Percentiles rank a stretch among this genome's conserved stretches.
Conservation (phyloP, 2,113 vertebrate genomes). For the Plotosus lineatus region DNA sequence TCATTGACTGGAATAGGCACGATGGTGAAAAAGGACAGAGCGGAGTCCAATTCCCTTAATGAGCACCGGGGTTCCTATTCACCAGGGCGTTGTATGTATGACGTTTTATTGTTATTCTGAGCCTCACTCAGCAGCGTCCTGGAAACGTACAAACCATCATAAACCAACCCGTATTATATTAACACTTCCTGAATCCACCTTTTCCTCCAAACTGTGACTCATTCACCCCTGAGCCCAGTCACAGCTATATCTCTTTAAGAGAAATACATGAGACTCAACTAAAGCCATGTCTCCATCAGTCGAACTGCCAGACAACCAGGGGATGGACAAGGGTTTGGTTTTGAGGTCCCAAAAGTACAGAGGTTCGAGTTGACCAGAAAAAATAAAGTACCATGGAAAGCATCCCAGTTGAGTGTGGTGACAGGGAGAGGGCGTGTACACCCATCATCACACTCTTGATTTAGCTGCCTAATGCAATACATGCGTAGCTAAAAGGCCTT, state of each 20-base stretch:
- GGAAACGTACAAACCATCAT: slow-evolving; percentile 34
- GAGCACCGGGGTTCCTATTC: slow-evolving; percentile 49
- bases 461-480: neutral
- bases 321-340: neutral
- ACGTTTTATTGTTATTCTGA: slow-evolving; percentile 35
- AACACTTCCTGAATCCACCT: slow-evolving; percentile 45
- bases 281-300: neutral
- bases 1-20: neutral
- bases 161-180: slow-evolving; percentile 45
- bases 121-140: slow-evolving; percentile 27
- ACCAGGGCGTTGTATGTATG: slow-evolving; percentile 51
- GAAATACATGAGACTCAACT: neutral
- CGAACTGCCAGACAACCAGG: neutral
- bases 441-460: neutral
- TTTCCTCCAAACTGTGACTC: slow-evolving; percentile 51
- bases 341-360: neutral
- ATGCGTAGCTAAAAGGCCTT: neutral
- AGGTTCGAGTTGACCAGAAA: neutral
- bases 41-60: neutral
- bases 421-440: neutral
- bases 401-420: neutral
- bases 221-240: slow-evolving; percentile 8
- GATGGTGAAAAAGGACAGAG: neutral
- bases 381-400: neutral
- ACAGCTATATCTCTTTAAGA: neutral